phyloP scores from a whole-genome alignment of 1,140 invertebrate species.

The Bombyx mori region DNA sequence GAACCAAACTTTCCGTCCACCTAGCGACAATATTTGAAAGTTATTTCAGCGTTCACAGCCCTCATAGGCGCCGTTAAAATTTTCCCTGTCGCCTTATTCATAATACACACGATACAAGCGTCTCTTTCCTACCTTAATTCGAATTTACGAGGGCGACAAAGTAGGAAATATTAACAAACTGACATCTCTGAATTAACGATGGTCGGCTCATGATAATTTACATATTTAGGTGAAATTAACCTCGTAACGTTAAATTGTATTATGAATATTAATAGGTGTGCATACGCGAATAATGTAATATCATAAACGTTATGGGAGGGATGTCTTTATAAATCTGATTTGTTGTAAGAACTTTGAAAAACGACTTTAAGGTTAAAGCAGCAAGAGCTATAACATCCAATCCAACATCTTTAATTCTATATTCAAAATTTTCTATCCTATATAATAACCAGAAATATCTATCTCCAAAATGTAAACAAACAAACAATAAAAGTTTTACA shows the following conservation, averaged over 20 bases:
- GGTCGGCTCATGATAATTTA: slow-evolving; percentile 71
- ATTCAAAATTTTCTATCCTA: too few species aligned
- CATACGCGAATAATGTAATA: slow-evolving; percentile 45
- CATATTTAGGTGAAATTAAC: slow-evolving; percentile 71
- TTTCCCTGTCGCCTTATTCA: slow-evolving; percentile 68
- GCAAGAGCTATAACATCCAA: too few species aligned
- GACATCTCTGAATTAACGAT: slow-evolving; percentile 66
- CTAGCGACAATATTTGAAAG: slow-evolving; percentile 71
- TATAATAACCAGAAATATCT: too few species aligned
- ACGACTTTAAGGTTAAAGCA: too few species aligned
- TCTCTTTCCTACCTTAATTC: slow-evolving; percentile 24
- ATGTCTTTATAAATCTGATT: slow-evolving; percentile 24
- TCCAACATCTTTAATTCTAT: too few species aligned
- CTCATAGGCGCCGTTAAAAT: slow-evolving; percentile 71
- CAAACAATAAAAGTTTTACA: too few species aligned
- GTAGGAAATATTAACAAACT: slow-evolving; percentile 59
- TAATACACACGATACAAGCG: slow-evolving; percentile 47
- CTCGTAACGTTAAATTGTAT: slow-evolving; percentile 68
- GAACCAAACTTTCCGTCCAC: slow-evolving; percentile 67
- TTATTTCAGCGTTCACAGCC: slow-evolving; percentile 68
- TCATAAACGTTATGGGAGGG: slow-evolving; percentile 55
- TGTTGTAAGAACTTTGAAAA: too few species aligned
- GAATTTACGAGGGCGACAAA: slow-evolving; percentile 17
- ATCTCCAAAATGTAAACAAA: too few species aligned
- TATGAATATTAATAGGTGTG: slow-evolving; percentile 69